Evolutionary conservation across 2,797 vertebrate genomes (phyloP).

Genomic region (Emys orbicularis): DNA sequence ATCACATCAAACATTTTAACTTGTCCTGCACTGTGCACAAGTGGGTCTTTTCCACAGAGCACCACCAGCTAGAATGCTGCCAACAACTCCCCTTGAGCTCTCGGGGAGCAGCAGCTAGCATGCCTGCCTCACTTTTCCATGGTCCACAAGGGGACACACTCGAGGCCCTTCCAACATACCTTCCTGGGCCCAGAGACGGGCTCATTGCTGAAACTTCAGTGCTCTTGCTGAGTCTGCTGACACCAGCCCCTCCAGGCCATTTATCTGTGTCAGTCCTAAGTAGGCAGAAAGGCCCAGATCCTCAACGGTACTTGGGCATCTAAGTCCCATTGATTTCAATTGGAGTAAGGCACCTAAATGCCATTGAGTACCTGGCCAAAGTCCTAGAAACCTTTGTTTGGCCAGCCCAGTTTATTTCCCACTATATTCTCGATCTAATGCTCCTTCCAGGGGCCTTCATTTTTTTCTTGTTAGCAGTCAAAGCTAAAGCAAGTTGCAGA

Average conservation of each 20-base stretch:
- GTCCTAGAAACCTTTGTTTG: not conserved
- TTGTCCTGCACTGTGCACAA: not conserved
- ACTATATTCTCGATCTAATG: not conserved
- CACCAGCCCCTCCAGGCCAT: too few species aligned
- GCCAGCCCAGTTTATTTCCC: not conserved
- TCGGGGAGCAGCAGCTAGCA: not conserved
- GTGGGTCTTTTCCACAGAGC: too few species aligned
- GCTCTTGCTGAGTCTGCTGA: not conserved
- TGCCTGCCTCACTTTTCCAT: too few species aligned
- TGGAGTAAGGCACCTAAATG: not conserved
- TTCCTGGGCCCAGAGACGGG: not conserved
- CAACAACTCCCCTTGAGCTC: not conserved
- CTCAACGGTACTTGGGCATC: not conserved
- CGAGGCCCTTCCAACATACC: fast-evolving
- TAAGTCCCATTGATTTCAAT: not conserved
- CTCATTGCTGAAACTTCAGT: not conserved
- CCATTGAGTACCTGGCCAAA: not conserved
- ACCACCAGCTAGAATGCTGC: not conserved
- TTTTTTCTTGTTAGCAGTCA: not conserved
- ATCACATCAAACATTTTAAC: too few species aligned
- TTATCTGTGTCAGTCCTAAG: not conserved
- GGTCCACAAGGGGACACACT: too few species aligned
- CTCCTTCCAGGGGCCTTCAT: not conserved
- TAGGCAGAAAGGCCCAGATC: not conserved
- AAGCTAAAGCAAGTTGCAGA: not conserved